Evolutionary conservation across 2,888 invertebrate genomes (phyloP).

Genomic region (Oscheius myriophilus): DNA sequence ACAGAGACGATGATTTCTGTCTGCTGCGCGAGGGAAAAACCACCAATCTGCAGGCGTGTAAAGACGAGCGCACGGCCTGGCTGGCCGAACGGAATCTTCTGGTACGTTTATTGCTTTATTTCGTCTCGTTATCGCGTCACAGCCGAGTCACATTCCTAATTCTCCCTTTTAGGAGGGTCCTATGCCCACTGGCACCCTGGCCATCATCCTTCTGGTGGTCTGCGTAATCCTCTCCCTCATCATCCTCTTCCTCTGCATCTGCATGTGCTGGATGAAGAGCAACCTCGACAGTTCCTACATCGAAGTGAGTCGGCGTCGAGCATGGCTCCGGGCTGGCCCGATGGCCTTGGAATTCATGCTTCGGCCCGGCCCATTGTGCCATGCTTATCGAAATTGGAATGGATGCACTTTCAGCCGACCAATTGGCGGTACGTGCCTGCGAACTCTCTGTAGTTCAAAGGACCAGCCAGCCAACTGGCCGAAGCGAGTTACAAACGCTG

Average conservation of each 20-base stretch:
- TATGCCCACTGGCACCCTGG: too few species aligned
- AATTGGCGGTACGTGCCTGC: not conserved
- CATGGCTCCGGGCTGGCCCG: too few species aligned
- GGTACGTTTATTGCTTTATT: not conserved
- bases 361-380: too few species aligned
- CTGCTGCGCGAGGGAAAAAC: not conserved
- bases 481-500: not conserved
- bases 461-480: not conserved
- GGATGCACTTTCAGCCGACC: not conserved
- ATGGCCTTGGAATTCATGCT: too few species aligned
- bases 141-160: too few species aligned
- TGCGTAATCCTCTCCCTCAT: not conserved
- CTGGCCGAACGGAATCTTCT: not conserved
- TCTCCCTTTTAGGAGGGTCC: not conserved
- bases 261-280: conserved; percentile 20
- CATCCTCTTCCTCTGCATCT: conserved; percentile 6
- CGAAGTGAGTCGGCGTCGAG: conserved; percentile 1
- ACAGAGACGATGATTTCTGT: conserved; percentile 19
- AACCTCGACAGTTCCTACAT: conserved; percentile 9
- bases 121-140: too few species aligned
- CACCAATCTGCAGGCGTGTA: not conserved
- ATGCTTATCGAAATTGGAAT: not conserved
- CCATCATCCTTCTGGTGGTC: too few species aligned
- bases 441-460: too few species aligned
- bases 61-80: not conserved